Percentiles rank a stretch among this genome's conserved stretches.
Conservation (phyloP, 2,888 invertebrate genomes). For the Spodoptera picta region DNA sequence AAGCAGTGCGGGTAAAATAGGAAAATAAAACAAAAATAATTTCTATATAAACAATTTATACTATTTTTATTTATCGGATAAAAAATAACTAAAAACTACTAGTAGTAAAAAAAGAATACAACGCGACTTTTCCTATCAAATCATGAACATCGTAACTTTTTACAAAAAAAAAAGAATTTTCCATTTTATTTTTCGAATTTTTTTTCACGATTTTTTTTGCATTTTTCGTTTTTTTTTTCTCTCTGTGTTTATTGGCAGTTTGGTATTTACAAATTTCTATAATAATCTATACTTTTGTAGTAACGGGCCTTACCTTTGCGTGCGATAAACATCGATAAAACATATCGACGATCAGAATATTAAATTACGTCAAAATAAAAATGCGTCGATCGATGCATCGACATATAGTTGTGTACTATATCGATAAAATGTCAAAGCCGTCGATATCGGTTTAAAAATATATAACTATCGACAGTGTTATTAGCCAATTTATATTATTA, state of each 20-base stretch:
- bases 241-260: slow-evolving; percentile 52
- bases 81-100: slow-evolving; percentile 84
- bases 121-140: slow-evolving; percentile 50
- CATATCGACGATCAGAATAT: slow-evolving; percentile 21
- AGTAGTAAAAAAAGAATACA: slow-evolving; percentile 68
- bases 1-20: no score
- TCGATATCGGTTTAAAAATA: slow-evolving; percentile 57
- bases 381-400: slow-evolving; percentile 15
- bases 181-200: slow-evolving; percentile 25
- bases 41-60: slow-evolving; percentile 63
- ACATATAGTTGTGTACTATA: neutral
- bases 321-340: slow-evolving; percentile 36
- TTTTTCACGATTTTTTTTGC: slow-evolving; percentile 40
- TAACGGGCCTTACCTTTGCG: slow-evolving; percentile 44
- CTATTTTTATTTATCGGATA: slow-evolving; percentile 76
- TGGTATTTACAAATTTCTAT: slow-evolving; percentile 58
- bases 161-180: slow-evolving; percentile 46
- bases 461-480: slow-evolving; percentile 51
- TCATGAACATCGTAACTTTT: slow-evolving; percentile 46
- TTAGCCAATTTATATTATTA: slow-evolving; percentile 23
- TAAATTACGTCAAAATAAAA: slow-evolving; percentile 30
- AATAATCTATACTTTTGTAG: slow-evolving; percentile 46
- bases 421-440: slow-evolving; percentile 28
- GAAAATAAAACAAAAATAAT: slow-evolving; percentile 55
- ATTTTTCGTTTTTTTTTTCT: slow-evolving; percentile 11